Conservation (phyloP, 2,113 vertebrate species). For the Hemicordylus capensis region DNA sequence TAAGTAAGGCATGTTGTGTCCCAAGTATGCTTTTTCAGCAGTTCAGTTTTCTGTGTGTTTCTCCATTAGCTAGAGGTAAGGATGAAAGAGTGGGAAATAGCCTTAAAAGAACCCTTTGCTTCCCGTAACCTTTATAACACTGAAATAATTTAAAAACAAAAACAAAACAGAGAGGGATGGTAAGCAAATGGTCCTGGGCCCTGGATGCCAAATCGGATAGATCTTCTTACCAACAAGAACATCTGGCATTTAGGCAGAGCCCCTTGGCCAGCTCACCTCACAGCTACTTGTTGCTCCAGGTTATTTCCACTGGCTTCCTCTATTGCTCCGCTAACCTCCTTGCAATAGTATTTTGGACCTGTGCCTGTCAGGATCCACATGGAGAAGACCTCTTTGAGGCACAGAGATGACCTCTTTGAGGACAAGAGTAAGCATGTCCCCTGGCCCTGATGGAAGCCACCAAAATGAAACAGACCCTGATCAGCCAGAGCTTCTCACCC, state of each 20-base stretch:
- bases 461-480: too few relatives aligned
- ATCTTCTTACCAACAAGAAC: constrained; percentile 43
- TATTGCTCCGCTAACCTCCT: background rate
- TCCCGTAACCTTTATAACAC: constrained; percentile 7
- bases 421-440: too few relatives aligned
- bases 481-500: too few relatives aligned
- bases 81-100: background rate
- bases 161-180: background rate
- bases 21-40: constrained; percentile 10
- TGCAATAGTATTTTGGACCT: constrained; percentile 35
- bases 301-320: too few relatives aligned
- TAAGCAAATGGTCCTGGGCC: background rate
- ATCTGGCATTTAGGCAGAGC: constrained; percentile 63
- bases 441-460: too few relatives aligned
- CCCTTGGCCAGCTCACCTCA: constrained; percentile 35
- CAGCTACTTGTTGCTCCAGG: constrained; percentile 37
- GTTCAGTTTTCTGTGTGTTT: constrained; percentile 26
- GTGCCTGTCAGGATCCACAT: too few relatives aligned
- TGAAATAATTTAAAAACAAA: too few relatives aligned
- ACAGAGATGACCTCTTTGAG: too few relatives aligned
- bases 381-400: too few relatives aligned
- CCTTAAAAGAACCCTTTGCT: constrained; percentile 25
- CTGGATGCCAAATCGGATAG: constrained; percentile 24
- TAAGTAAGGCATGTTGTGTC: too few relatives aligned
- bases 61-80: constrained; percentile 43